Evolutionary conservation across 2,113 vertebrate species (phyloP), one percentile per base, ranked within the genome.

Genomic region (Promerops cafer): DNA sequence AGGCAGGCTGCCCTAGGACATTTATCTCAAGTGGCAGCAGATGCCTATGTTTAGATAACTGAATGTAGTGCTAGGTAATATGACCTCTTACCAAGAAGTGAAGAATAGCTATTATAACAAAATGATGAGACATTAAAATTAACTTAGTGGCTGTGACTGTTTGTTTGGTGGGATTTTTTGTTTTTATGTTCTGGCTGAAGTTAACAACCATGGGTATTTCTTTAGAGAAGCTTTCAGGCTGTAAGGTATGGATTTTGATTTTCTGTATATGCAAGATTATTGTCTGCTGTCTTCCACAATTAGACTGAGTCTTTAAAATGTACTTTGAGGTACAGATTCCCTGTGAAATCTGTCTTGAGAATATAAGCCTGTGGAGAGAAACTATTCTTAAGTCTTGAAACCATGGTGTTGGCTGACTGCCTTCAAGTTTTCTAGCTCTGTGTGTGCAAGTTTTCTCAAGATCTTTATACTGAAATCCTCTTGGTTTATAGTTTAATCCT

Each of bases 21-120:
- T 80, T 86, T 76, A 86, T 93, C 90, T 93, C 27, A 30, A 77
- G 90, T 88, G 68, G 94, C 92, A 69, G 35, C 47, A 27, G 54
- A 57, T 80, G 59, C 76, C 90, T 96, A 86, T 93, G 88, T 97
- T 97, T 96, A 92, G 90, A 92, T 95, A 64, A 70, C 50, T 70
- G 75, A 74, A 49, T 77, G 68, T 70, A 83, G 63, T 86, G 39
- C 72, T 57, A 63, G 75, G 63, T 92, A 92, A 92, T 90, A 42
- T 9, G 90, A 95, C 59, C 90, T 88, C 49, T 83, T 88, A 83
- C 50, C 42, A 42, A 88, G 80, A 93, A 83, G 27, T 80, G 39
- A 88, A 96, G 83, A 95, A 86, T 83, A 95, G 56, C 42, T 86
- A 54, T 87, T 94, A 64, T 45, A 92, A 77, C 45, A 60, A 83